A percentile compares a stretch with the other conserved stretches of the same genome.
Evolutionary conservation across 2,113 vertebrate genomes (phyloP).

Genomic region (Elgaria multicarinata): DNA sequence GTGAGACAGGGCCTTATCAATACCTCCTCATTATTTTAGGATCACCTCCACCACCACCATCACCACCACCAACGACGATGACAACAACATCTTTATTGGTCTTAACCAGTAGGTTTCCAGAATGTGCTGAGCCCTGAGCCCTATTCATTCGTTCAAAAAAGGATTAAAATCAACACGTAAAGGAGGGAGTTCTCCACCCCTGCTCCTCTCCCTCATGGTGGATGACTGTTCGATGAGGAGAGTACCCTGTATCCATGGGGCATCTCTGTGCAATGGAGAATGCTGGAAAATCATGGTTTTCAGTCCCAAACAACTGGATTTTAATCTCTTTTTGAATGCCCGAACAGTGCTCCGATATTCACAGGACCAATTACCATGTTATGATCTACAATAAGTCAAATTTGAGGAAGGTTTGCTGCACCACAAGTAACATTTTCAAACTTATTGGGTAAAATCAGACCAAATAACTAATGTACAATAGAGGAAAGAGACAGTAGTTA

Average conservation of each 20-base stretch:
- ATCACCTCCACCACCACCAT: neutral
- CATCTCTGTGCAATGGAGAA: no score
- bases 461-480: neutral
- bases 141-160: no score
- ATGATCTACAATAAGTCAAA: neutral
- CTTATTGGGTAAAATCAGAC: neutral
- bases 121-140: neutral
- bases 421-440: no score
- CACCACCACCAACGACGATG: neutral
- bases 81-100: neutral
- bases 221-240: no score
- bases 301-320: no score
- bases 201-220: no score
- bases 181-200: no score
- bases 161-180: no score
- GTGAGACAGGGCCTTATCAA: neutral
- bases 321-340: no score
- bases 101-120: neutral
- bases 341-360: neutral
- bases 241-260: no score
- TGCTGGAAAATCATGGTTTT: no score
- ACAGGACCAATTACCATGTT: neutral
- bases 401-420: neutral
- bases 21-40: neutral
- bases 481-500: neutral